Evolutionary conservation across 2,113 vertebrate species (phyloP).

Genomic region (Polyodon spathula): DNA sequence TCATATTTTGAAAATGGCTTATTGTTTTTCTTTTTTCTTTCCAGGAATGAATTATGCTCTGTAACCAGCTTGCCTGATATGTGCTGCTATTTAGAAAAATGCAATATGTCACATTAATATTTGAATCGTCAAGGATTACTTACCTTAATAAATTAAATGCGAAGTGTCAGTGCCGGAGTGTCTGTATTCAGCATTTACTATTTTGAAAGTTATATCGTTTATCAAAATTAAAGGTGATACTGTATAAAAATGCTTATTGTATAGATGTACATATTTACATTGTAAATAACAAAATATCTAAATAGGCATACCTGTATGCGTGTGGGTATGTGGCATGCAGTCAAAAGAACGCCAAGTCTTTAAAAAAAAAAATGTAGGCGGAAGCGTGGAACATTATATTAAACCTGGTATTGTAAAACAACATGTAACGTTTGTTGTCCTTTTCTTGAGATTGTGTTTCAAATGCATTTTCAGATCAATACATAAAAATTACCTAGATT

Average conservation of each 20-base stretch:
- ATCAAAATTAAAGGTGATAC: constrained; percentile 33
- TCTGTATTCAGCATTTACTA: constrained; percentile 36
- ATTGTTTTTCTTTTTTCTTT: constrained; percentile 28
- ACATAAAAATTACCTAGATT: no score
- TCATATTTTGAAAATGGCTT: constrained; percentile 28
- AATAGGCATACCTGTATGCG: constrained; percentile 23
- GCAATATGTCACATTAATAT: constrained; percentile 53
- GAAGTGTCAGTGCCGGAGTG: constrained; percentile 26
- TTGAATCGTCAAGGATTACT: constrained; percentile 28
- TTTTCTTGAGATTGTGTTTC: no score
- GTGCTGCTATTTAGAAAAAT: constrained; percentile 62
- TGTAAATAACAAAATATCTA: constrained; percentile 61
- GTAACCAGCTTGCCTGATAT: constrained; percentile 39
- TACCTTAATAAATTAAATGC: constrained; percentile 37
- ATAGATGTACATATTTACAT: constrained; percentile 53
- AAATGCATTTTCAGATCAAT: no score
- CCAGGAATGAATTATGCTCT: constrained; percentile 28
- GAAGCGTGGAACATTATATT: no score
- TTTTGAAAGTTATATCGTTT: constrained; percentile 46
- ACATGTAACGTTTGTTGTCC: no score
- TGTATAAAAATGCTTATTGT: constrained; percentile 39
- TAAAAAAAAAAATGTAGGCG: no score
- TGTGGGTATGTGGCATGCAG: constrained; percentile 6
- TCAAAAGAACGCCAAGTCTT: no score
- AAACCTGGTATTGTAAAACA: no score